phyloP scores from a whole-genome alignment of 2,797 vertebrate species.

The Cetoscarus ocellatus region DNA sequence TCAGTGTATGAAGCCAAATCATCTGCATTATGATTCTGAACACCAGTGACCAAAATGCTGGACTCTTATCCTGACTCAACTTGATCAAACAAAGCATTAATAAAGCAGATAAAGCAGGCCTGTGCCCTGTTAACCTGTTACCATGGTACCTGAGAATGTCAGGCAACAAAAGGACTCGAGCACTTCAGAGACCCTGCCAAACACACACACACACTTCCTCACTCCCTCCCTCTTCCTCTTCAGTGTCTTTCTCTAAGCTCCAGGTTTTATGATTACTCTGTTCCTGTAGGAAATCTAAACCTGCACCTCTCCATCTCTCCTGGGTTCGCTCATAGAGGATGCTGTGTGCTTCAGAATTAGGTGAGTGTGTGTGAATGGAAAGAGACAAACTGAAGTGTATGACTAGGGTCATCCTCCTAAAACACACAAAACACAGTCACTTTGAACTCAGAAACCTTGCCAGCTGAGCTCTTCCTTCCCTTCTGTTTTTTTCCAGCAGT shows the following conservation, averaged over 20 bases:
- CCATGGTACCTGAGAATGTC: constrained; percentile 84
- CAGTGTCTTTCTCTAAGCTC: constrained; percentile 22
- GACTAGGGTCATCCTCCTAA: constrained; percentile 1
- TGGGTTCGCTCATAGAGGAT: constrained; percentile 7
- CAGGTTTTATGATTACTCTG: constrained; percentile 51
- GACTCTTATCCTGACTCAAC: constrained; percentile 4
- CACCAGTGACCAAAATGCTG: neutral
- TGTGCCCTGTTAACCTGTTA: constrained; percentile 71
- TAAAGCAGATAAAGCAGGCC: constrained; percentile 49
- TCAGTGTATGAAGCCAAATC: constrained; percentile 8
- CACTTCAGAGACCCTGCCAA: constrained; percentile 67
- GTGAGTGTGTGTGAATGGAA: neutral
- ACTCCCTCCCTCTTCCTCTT: constrained; percentile 63
- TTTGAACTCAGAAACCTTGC: constrained; percentile 31
- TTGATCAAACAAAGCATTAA: constrained; percentile 43
- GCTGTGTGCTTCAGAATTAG: constrained; percentile 5
- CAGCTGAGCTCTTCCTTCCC: constrained; percentile 42
- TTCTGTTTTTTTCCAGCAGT: constrained; percentile 44
- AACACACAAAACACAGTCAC: neutral
- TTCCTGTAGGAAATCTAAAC: constrained; percentile 52
- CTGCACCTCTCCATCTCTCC: constrained; percentile 32
- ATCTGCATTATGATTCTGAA: neutral
- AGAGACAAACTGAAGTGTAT: neutral
- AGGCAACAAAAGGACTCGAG: constrained; percentile 77
- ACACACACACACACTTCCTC: constrained; percentile 57